Evolutionary conservation across 2,888 invertebrate species (phyloP), one percentile per base, ranked within the genome.

Genomic region (Rhagonycha fulva): DNA sequence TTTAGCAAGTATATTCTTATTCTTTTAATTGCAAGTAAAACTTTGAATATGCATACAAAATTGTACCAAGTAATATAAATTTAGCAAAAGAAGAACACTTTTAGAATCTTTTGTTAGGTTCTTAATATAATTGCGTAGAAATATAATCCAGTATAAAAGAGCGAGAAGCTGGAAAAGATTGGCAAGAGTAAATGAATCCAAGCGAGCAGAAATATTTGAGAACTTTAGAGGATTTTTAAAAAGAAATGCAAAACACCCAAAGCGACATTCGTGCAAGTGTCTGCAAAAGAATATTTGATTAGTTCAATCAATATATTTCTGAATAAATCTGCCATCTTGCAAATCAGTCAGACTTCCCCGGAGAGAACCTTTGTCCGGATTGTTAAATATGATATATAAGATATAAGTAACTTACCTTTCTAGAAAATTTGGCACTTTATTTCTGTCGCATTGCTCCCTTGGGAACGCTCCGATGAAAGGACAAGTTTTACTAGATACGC

Each of bases 221-320:
- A 80, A 81, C 80, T 82, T 82, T 81, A 80, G 78, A 79, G 80
- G 79, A 80, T 82, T 81, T 81, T 81, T 81, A 78, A 80, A 79
- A 76, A 79, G 79, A 81, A 83, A 81, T 81, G 82, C 77, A 80
- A 81, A 80, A 79, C 76, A 80, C 82, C 77, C 71, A 72, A 75
- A 78, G 82, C 81, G 76, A 77, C 79, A 79, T 79, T 78, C 79
- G 70, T 74, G 75, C 78, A 77, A 80, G 76, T 80, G 74, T 76
- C 76, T 78, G 71, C 62, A 76, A 75, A 78, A 80, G 80, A 81
- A 78, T 80, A 82, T 82, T 82, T 82, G 82, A 83, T 83, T 83
- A 83, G 82, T 78, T 77, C 82, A 83, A 83, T 83, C 83, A 82
- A 83, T 83, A 83, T 78, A 79, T 80, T 81, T 80, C 79, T 80